Evolutionary conservation across 2,797 vertebrate species (phyloP), one percentile per base, ranked within the genome.

Genomic region (Fundulus diaphanus): DNA sequence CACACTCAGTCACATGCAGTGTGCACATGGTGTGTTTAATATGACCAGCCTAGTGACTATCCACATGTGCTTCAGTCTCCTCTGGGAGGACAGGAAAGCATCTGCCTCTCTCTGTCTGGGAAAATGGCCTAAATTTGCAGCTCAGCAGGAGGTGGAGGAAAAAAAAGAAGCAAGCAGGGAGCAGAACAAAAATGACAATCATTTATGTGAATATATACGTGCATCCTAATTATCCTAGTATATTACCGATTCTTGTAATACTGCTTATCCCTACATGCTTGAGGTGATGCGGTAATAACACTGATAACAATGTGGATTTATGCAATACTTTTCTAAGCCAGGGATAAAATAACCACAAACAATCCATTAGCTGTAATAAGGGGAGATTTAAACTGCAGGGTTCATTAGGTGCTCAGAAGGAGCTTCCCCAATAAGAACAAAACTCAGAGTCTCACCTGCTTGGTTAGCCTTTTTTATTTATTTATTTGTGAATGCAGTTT

Each of bases 21-120:
- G 89, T 85, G 92, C 92, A 94, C 92, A 94, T 93, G 93, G 94
- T 93, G 94, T 94, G 92, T 91, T 90, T 95, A 94, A 95, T 94
- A 92, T 90, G 93, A 95, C 93, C 93, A 90, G 94, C 85, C 88
- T 66, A 87, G 84, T 87, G 82, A 85, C 89, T 85, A 85, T 81
- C 84, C 90, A 90, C 93, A 94, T 93, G 92, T 92, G 92, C 87
- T 74, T 77, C 79, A 69, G 78, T 82, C 82, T 94, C 94, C 94
- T 93, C 87, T 90, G 94, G 92, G 95, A 94, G 89, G 72, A 89
- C 83, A 90, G 90, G 85, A 89, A 83, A 92, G 91, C 93, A 94
- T 95, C 94, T 96, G 91, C 87, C 89, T 81, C 85, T 84, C 89
- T 90, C 90, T 86, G 80, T 85, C 89, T 88, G 89, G 90, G 85